Percentiles rank a stretch among this genome's conserved stretches.
Conservation (phyloP, 2,797 vertebrate genomes). For the Babyrousa celebensis region DNA sequence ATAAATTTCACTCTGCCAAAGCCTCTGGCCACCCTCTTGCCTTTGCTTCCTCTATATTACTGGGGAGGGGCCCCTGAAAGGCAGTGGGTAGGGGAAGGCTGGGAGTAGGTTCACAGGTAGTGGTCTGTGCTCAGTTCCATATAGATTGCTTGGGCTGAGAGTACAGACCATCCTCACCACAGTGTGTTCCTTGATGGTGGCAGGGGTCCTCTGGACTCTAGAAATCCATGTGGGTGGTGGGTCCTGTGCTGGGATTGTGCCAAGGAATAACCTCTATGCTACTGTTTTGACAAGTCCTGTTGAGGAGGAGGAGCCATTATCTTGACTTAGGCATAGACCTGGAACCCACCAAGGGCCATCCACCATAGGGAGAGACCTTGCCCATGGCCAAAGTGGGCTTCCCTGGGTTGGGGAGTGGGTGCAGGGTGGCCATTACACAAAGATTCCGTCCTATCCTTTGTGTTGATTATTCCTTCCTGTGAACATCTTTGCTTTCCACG, state of each 20-base stretch:
- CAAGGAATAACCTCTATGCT: background rate
- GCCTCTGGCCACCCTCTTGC: constrained; percentile 84
- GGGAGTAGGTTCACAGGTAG: constrained; percentile 39
- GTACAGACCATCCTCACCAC: background rate
- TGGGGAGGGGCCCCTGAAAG: constrained; percentile 76
- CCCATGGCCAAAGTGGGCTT: background rate
- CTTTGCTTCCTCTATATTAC: constrained; percentile 85
- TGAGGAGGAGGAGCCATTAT: constrained; percentile 42
- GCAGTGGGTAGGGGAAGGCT: constrained; percentile 65
- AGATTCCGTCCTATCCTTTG: constrained; percentile 32
- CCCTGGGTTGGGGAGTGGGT: constrained; percentile 3
- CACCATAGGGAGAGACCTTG: constrained; percentile 21
- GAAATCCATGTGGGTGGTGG: constrained; percentile 4
- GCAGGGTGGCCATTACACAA: constrained; percentile 24
- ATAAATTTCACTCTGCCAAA: constrained; percentile 87
- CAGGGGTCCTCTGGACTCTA: constrained; percentile 29
- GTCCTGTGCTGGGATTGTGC: background rate
- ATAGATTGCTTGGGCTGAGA: constrained; percentile 42
- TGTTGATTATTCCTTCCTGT: constrained; percentile 48
- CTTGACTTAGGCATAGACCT: constrained; percentile 43
- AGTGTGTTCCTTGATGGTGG: background rate
- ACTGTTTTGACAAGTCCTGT: constrained; percentile 22
- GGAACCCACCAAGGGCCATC: constrained; percentile 31
- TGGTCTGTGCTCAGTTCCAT: constrained; percentile 15
- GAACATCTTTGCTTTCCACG: constrained; percentile 51